Base-by-base conservation (phyloP, 2,797 vertebrate genomes). In the Chloroceryle inda region DNA sequence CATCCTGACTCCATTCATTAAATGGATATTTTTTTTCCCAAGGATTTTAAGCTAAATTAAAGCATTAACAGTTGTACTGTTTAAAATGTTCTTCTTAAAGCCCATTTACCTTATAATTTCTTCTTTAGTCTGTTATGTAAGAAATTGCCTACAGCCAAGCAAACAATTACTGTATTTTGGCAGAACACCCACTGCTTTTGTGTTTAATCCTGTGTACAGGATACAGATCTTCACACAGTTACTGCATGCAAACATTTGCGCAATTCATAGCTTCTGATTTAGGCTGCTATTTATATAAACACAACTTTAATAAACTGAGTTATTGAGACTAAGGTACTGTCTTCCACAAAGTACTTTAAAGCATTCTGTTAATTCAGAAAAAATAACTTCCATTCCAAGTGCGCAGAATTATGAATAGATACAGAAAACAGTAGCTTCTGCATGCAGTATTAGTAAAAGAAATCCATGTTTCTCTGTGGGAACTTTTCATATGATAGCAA, bases 391-490 rank as follows among this genome's bases (percentile, higher is more conserved):
- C 20, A 44, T 56, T 79, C 35, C 35, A 88, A 58, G 38, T 12
- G 13, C 68, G n/a, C 11, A 80, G 61, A 20, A 68, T 53, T 80
- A 26, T 23, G 19, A 79, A 40, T 4, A 71, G 18, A 67, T 14
- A 88, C 10, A 88, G 40, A 86, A 93, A 84, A 42, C 23, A 9
- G 10, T 10, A 63, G 13, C 47, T 13, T 82, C 85, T 64, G 27
- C 45, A 67, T 10, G n/a, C 19, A 68, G 19, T 26, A 72, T 37
- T 50, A 44, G 21, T 64, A 33, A 83, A 74, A 88, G 6, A 78
- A 61, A 75, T 49, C 64, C 58, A 50, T 35, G 64, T 75, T 91
- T 68, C 62, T 84, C 76, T 93, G 31, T 92, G 94, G 79, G 92
- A 96, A 90, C 64, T 90, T 55, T 75, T 95, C 73, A 29, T 67